These are phyloP conservation scores for Cryptomyrus ogoouensis DNA, from an alignment of 2,113 vertebrate species.

Conservation along the genomic window DNA sequence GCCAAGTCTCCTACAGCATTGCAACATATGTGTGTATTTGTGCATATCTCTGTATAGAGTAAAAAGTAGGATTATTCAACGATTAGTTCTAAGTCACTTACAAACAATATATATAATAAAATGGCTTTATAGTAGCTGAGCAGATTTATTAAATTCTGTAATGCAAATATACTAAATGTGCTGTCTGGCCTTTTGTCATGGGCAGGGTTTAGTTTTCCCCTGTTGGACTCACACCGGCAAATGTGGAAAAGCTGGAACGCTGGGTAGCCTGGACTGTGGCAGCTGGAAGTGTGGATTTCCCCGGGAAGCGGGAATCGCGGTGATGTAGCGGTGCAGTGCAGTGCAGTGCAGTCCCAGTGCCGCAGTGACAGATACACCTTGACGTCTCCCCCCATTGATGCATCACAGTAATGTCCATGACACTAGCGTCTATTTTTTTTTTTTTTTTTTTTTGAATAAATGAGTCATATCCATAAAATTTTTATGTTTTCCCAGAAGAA, in stretches of 20 bases:
- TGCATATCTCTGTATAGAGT: background rate
- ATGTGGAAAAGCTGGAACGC: background rate
- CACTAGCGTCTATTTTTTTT: background rate
- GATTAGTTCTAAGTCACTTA: background rate
- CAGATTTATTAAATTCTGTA: background rate
- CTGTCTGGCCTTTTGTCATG: background rate
- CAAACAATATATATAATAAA: background rate
- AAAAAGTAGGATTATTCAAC: background rate
- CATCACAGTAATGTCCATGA: slow-evolving; percentile 9
- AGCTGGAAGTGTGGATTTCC: background rate
- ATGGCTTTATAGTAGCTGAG: background rate
- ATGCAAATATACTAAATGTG: background rate
- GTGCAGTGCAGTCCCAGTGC: background rate
- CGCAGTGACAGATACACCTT: background rate
- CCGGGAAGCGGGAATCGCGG: background rate
- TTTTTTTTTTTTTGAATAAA: slow-evolving; percentile 2
- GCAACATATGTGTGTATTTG: background rate
- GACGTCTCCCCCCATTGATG: background rate
- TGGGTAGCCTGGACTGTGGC: background rate
- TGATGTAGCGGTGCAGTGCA: background rate
- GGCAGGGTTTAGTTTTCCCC: background rate
- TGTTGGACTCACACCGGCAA: background rate
- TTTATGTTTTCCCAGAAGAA: background rate
- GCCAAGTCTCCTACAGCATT: background rate
- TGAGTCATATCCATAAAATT: slow-evolving; percentile 9